Evolutionary conservation across 2,113 vertebrate species (phyloP).

Genomic region (Pachyramphus minor): DNA sequence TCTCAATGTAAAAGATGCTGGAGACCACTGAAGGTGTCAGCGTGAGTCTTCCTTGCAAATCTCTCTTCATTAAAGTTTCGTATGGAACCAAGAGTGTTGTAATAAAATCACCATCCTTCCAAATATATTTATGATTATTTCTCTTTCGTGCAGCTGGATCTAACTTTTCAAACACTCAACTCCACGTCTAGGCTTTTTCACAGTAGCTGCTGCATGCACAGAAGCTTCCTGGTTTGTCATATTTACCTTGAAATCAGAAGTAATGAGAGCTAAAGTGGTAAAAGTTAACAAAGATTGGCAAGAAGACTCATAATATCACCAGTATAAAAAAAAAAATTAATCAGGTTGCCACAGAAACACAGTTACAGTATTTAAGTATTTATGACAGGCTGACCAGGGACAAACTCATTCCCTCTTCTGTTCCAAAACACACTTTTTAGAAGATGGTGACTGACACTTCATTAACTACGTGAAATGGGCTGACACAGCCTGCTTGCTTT

Average conservation of each 20-base stretch:
- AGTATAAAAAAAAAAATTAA: neutral
- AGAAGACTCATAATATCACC: neutral
- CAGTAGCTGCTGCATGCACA: neutral
- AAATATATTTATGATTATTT: slow-evolving; percentile 39
- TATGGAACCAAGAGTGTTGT: slow-evolving; percentile 21
- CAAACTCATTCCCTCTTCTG: slow-evolving; percentile 1
- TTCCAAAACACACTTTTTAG: neutral
- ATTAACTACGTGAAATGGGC: slow-evolving; percentile 6
- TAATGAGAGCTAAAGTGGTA: neutral
- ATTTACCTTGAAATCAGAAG: neutral
- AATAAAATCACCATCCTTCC: slow-evolving; percentile 59
- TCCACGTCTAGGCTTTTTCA: neutral
- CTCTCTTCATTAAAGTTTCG: slow-evolving; percentile 60
- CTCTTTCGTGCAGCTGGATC: neutral
- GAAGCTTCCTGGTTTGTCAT: neutral
- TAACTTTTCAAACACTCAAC: slow-evolving; percentile 1
- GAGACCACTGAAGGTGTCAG: slow-evolving; percentile 46
- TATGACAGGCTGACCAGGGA: neutral
- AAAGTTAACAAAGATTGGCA: neutral
- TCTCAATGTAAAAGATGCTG: slow-evolving; percentile 44
- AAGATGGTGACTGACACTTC: slow-evolving; percentile 18
- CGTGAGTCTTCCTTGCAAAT: slow-evolving; percentile 24
- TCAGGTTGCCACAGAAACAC: neutral
- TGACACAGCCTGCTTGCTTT: neutral
- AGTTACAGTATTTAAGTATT: neutral